Conservation (phyloP, 1,140 invertebrate species). For the Dendrolimus punctatus region DNA sequence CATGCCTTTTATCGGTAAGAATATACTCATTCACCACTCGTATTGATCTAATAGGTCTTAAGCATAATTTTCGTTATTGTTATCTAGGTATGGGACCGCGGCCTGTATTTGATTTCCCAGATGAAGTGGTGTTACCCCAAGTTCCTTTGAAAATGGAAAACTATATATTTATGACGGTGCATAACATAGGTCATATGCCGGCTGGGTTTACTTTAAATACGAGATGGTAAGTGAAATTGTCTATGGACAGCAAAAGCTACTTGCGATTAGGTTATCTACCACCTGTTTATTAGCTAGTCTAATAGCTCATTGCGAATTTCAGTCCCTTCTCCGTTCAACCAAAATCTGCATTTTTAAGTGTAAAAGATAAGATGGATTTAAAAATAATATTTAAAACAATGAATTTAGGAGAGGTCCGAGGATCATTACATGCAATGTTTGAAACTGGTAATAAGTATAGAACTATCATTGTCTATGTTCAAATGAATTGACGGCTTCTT, state of each 20-base stretch:
- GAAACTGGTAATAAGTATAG: conserved; percentile 43
- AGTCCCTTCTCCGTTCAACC: conserved; percentile 53
- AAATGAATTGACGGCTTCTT: neutral
- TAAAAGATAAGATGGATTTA: conserved; percentile 39
- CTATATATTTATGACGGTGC: conserved; percentile 24
- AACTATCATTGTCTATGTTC: neutral
- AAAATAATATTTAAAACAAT: conserved; percentile 49
- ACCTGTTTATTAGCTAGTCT: too few species aligned
- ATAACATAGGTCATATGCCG: conserved; percentile 38
- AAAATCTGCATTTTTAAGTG: conserved; percentile 41
- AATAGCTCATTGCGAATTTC: conserved; percentile 11
- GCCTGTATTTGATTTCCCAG: conserved; percentile 50
- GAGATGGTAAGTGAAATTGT: conserved; percentile 31
- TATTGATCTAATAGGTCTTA: too few species aligned
- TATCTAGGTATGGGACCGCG: conserved; percentile 50
- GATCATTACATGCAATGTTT: conserved; percentile 32
- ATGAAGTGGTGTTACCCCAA: conserved; percentile 36
- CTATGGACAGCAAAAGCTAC: too few species aligned
- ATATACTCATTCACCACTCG: neutral
- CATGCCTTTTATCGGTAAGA: conserved; percentile 44
- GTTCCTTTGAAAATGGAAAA: conserved; percentile 51
- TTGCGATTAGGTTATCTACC: too few species aligned
- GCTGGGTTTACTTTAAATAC: conserved; percentile 41
- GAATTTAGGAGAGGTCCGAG: conserved; percentile 35
- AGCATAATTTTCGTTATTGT: neutral